phyloP scores from a whole-genome alignment of 2,113 vertebrate genomes.

The Morone saxatilis region DNA sequence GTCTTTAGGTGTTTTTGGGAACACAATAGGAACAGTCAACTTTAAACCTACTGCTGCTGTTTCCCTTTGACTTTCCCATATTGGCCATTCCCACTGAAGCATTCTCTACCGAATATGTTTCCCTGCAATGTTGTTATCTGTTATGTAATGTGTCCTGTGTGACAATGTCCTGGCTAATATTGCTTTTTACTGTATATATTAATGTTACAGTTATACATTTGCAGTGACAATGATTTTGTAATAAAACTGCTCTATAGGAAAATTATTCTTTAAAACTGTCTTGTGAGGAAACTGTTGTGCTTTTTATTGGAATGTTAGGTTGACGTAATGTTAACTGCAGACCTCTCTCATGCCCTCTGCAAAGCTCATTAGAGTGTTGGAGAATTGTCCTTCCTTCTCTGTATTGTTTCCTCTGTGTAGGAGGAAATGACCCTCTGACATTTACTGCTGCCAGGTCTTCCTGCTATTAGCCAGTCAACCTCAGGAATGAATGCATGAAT shows the following conservation, averaged over 20 bases:
- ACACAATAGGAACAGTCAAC: background rate
- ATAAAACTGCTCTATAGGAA: background rate
- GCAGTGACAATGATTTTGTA: background rate
- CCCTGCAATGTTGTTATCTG: background rate
- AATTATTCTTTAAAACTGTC: background rate
- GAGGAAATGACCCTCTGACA: slow-evolving; percentile 61
- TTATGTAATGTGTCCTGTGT: background rate
- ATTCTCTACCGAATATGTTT: background rate
- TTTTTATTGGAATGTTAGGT: background rate
- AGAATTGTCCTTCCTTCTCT: slow-evolving; percentile 4
- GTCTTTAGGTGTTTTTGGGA: too few species aligned
- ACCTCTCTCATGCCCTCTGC: slow-evolving; percentile 35
- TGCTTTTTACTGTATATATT: background rate
- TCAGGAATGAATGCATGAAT: background rate
- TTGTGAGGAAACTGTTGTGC: background rate
- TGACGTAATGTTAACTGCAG: background rate
- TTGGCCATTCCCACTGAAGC: background rate
- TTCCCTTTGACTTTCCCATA: slow-evolving; percentile 8
- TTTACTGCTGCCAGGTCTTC: slow-evolving; percentile 44
- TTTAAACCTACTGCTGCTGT: background rate
- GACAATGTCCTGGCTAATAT: background rate
- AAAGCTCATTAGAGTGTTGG: background rate
- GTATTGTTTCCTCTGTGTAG: slow-evolving; percentile 42
- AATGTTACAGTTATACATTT: background rate
- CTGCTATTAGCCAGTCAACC: slow-evolving; percentile 37